A percentile compares a stretch with the other conserved stretches of the same genome.
phyloP scores from a whole-genome alignment of 2,888 invertebrate genomes.

The Heterodera filipjevi region DNA sequence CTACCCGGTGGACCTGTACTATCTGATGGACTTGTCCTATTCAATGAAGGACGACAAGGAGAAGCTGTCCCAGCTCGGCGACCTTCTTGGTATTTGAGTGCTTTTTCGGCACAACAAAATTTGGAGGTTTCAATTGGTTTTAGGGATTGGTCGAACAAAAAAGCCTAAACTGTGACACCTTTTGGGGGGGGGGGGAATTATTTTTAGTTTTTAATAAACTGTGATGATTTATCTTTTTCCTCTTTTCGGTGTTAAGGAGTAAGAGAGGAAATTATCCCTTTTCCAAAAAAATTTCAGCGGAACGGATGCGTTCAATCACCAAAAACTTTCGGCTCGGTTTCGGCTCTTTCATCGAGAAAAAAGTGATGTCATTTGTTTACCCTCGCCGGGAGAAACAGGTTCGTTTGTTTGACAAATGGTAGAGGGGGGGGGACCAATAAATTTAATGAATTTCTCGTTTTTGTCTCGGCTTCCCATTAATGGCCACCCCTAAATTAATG shows the following conservation, averaged over 20 bases:
- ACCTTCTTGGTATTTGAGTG: constrained; percentile 67
- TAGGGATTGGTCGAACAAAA: neutral
- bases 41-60: constrained; percentile 98
- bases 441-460: too few species aligned
- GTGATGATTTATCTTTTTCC: too few species aligned
- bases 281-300: constrained; percentile 50
- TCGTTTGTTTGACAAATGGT: too few species aligned
- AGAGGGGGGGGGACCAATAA: too few species aligned
- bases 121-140: too few species aligned
- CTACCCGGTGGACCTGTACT: constrained; percentile 97
- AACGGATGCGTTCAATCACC: constrained; percentile 84
- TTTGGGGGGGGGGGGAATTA: too few species aligned
- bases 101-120: too few species aligned
- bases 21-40: constrained; percentile 97
- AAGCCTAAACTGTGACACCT: too few species aligned
- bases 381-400: constrained; percentile 84
- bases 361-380: constrained; percentile 91
- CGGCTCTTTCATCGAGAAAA: constrained; percentile 79
- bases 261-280: too few species aligned
- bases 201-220: too few species aligned
- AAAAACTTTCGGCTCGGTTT: constrained; percentile 82
- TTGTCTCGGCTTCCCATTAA: neutral
- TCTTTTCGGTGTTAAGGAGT: too few species aligned
- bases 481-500: neutral
- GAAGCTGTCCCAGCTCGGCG: constrained; percentile 78